Evolutionary conservation across 92 coral and sea anemone genomes (phyloP).

Genomic region (Parazoanthus darwini): DNA sequence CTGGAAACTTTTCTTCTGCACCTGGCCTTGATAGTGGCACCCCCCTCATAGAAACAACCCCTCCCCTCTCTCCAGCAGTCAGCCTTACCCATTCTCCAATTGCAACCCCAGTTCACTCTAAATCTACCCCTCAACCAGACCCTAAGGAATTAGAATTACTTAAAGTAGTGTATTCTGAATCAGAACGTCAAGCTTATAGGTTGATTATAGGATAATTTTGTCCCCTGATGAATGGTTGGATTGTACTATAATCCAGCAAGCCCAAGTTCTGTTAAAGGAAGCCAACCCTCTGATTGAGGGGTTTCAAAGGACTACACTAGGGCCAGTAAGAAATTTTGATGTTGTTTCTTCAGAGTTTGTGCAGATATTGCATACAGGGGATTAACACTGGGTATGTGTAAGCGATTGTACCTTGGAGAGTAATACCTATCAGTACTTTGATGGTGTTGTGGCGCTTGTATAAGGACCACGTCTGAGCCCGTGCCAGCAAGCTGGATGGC

Average conservation of each 20-base stretch:
- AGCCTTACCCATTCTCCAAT: slow-evolving; percentile 13
- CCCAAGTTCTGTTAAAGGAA: slow-evolving; percentile 56
- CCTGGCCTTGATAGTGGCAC: neutral
- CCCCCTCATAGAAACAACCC: slow-evolving; percentile 24
- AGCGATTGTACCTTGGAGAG: neutral
- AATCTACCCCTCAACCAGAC: slow-evolving; percentile 10
- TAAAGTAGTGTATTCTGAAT: slow-evolving; percentile 24
- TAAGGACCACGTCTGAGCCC: too few species aligned
- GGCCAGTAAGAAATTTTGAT: slow-evolving; percentile 56
- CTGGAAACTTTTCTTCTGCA: slow-evolving; percentile 20
- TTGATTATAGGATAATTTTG: slow-evolving; percentile 37
- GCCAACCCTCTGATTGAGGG: slow-evolving; percentile 64
- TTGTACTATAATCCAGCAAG: slow-evolving; percentile 59
- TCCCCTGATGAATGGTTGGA: slow-evolving; percentile 68
- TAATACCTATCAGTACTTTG: too few species aligned
- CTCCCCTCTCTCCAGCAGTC: neutral
- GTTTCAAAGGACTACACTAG: slow-evolving; percentile 73
- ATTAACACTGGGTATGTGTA: slow-evolving; percentile 66
- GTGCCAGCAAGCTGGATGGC: too few species aligned
- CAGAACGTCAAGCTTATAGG: slow-evolving; percentile 5
- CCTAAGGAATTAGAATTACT: slow-evolving; percentile 14
- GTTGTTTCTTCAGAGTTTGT: slow-evolving; percentile 53
- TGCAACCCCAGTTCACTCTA: neutral
- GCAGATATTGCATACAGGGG: slow-evolving; percentile 61
- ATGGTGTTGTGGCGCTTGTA: too few species aligned